A percentile compares a stretch with the other conserved stretches of the same genome.
Conservation (phyloP, 2,797 vertebrate genomes). For the Phalloptychus januarius region DNA sequence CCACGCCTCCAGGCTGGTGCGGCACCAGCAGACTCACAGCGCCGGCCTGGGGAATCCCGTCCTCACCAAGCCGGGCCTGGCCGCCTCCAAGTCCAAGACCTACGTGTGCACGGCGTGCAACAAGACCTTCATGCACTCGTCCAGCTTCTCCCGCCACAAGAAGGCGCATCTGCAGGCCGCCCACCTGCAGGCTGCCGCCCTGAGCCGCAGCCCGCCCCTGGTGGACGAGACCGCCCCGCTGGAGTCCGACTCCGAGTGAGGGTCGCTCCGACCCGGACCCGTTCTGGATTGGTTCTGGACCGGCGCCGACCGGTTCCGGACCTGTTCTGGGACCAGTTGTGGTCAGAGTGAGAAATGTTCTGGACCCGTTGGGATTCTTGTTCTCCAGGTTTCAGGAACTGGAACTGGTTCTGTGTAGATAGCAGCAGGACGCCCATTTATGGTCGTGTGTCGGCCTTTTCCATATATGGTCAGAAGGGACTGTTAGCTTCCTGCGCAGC, state of each 20-base stretch:
- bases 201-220: constrained; percentile 51
- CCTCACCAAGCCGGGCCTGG: constrained; percentile 24
- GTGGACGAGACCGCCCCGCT: constrained; percentile 77
- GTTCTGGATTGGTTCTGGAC: constrained; percentile 36
- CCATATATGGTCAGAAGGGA: constrained; percentile 39
- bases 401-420: constrained; percentile 62
- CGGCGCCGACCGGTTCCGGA: constrained; percentile 27
- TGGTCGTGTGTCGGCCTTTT: constrained; percentile 21
- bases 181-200: constrained; percentile 63
- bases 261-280: constrained; percentile 4
- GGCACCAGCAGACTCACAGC: constrained; percentile 72
- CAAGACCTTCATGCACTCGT: constrained; percentile 83
- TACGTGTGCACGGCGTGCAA: constrained; percentile 75
- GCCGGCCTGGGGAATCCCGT: constrained; percentile 34
- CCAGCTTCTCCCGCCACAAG: constrained; percentile 81
- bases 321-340: constrained; percentile 34
- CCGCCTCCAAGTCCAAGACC: constrained; percentile 60
- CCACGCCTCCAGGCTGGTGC: constrained; percentile 69
- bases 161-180: constrained; percentile 74
- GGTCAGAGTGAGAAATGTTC: constrained; percentile 32
- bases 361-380: constrained; percentile 35
- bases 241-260: constrained; percentile 80
- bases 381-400: constrained; percentile 40
- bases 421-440: constrained; percentile 61
- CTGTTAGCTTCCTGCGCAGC: constrained; percentile 30